Evolutionary conservation across 2,113 vertebrate genomes (phyloP), one percentile per base, ranked within the genome.

Genomic region (Calyptomena viridis): DNA sequence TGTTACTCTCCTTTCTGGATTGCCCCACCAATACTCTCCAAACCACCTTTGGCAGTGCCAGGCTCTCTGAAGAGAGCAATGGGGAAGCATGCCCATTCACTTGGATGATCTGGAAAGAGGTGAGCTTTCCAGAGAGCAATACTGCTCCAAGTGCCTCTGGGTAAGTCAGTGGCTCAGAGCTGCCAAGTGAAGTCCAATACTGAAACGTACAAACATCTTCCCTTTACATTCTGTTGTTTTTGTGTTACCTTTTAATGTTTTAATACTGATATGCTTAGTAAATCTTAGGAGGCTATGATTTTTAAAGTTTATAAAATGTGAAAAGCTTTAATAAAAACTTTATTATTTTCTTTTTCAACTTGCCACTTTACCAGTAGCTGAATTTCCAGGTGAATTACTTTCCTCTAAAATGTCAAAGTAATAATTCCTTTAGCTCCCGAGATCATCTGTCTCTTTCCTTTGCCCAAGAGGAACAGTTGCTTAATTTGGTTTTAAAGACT

Each of bases 361-460:
- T 69, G 12, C 19, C 30, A 42, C 40, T 64, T 87, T 58, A 79
- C 25, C 31, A 79, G 59, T 31, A 64, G 75, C 25, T 75, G 66
- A 87, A 74, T 90, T 93, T 94, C 17, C 75, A 93, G 31, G 68
- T 68, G 20, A 72, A 78, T 88, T 89, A 44, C 50, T 92, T 93
- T 58, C 40, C 33, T 76, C 35, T 82, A 64, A 84, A 87, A 85
- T 60, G 46, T 30, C 28, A 2, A 59, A 64, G 60, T 60, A 92
- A 58, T 44, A 93, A 58, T 47, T 23, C 50, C 39, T 63, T 40
- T 62, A 87, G 50, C 30, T 90, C 14, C 56, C 9, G 20, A 92
- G 76, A 47, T 84, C 56, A 81, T 55, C 76, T 68, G 11, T 37
- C 90, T 27, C 35, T 64, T 78, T 81, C 39, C 40, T 92, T 81